A percentile compares a stretch with the other conserved stretches of the same genome.
Conservation (phyloP, 2,888 invertebrate genomes). For the Xylocampa areola region DNA sequence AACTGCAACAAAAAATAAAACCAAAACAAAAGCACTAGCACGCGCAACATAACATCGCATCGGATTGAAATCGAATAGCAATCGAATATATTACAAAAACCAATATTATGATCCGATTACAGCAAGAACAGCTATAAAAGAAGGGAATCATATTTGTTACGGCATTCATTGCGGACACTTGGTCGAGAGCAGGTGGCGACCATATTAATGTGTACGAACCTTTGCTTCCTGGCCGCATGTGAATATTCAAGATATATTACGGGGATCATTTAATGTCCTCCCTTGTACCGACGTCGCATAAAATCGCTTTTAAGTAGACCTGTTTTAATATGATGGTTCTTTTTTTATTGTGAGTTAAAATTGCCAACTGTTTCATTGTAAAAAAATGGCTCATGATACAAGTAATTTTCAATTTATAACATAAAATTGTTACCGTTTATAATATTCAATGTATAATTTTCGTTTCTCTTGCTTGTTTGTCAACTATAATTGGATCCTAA, state of each 20-base stretch:
- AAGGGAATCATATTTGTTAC: slow-evolving; percentile 46
- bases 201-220: slow-evolving; percentile 59
- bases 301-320: slow-evolving; percentile 67
- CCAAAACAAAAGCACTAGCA: slow-evolving; percentile 1
- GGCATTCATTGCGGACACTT: slow-evolving; percentile 57
- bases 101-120: slow-evolving; percentile 37
- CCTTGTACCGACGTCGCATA: slow-evolving; percentile 66
- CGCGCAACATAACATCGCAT: slow-evolving; percentile 4
- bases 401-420: neutral
- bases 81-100: slow-evolving; percentile 28
- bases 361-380: neutral
- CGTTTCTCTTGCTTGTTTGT: slow-evolving; percentile 23
- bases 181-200: slow-evolving; percentile 52
- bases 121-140: slow-evolving; percentile 1
- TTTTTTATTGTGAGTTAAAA: slow-evolving; percentile 13
- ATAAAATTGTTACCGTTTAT: neutral
- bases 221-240: slow-evolving; percentile 56
- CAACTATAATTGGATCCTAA: slow-evolving; percentile 20
- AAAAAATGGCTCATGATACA: too few relatives aligned
- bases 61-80: slow-evolving; percentile 13
- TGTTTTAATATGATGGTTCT: slow-evolving; percentile 54
- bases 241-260: slow-evolving; percentile 77
- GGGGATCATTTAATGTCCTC: slow-evolving; percentile 68
- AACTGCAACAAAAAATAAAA: neutral
- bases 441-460: slow-evolving; percentile 3